These are phyloP conservation scores for Palythoa grandiflora DNA, from an alignment of 92 coral and sea anemone genomes.

Conservation along the genomic window DNA sequence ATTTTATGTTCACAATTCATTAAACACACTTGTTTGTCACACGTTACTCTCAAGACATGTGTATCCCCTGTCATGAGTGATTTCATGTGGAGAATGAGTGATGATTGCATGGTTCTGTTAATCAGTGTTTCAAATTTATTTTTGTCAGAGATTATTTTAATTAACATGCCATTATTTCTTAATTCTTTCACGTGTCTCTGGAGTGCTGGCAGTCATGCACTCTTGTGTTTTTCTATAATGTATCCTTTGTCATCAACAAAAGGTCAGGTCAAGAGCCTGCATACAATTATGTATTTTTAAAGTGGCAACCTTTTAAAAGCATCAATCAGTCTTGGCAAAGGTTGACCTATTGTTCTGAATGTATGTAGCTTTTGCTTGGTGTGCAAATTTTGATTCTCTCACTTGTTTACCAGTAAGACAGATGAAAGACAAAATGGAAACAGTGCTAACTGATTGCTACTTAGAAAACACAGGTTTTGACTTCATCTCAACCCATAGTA, in stretches of 20 bases:
- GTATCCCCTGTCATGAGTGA: background rate
- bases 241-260: slow-evolving; percentile 2
- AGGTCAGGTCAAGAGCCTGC: slow-evolving; percentile 34
- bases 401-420: background rate
- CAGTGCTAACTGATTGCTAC: slow-evolving; percentile 17
- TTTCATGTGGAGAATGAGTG: background rate
- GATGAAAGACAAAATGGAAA: slow-evolving; percentile 23
- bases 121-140: background rate
- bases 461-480: slow-evolving; percentile 4
- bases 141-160: background rate
- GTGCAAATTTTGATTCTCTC: background rate
- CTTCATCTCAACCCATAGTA: slow-evolving; percentile 25
- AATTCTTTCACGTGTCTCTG: slow-evolving; percentile 19
- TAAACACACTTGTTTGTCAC: background rate
- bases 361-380: background rate
- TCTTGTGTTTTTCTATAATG: background rate
- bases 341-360: background rate
- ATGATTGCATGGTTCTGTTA: background rate
- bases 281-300: slow-evolving; percentile 6
- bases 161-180: background rate
- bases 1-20: no score
- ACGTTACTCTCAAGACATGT: background rate
- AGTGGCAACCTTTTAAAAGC: background rate
- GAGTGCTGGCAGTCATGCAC: background rate
- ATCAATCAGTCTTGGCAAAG: background rate